A percentile compares a stretch with the other conserved stretches of the same genome.
Evolutionary conservation across 2,888 invertebrate genomes (phyloP).

Genomic region (Acanthosepion pharaonis): DNA sequence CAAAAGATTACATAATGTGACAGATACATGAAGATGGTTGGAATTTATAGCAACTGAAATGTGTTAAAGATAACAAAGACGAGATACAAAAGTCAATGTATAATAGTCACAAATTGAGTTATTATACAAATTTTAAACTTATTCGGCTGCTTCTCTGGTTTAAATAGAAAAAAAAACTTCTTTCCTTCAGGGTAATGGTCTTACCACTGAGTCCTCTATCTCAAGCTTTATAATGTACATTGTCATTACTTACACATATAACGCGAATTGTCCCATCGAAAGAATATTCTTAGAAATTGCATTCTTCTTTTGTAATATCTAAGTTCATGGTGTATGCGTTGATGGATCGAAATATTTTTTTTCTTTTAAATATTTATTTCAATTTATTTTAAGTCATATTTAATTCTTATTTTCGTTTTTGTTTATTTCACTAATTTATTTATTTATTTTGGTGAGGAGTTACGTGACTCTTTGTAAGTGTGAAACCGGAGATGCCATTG

Average conservation of each 20-base stretch:
- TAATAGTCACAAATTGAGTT: too few relatives aligned
- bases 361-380: neutral
- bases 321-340: neutral
- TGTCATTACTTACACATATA: neutral
- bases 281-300: neutral
- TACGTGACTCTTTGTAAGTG: neutral
- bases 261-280: neutral
- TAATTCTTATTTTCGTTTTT: neutral
- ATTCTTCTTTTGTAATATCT: neutral
- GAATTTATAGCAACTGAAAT: too few relatives aligned
- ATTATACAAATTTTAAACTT: too few relatives aligned
- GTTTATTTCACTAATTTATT: neutral
- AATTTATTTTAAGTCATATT: neutral
- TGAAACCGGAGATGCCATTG: constrained; percentile 11
- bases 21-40: too few relatives aligned
- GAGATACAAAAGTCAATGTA: too few relatives aligned
- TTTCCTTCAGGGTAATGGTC: too few relatives aligned
- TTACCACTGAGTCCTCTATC: too few relatives aligned
- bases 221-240: too few relatives aligned
- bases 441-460: neutral
- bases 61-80: too few relatives aligned
- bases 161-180: too few relatives aligned
- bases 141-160: too few relatives aligned
- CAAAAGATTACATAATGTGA: too few relatives aligned
- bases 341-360: neutral